Conservation (phyloP, 2,113 vertebrate species). For the Ictidomys tridecemlineatus region DNA sequence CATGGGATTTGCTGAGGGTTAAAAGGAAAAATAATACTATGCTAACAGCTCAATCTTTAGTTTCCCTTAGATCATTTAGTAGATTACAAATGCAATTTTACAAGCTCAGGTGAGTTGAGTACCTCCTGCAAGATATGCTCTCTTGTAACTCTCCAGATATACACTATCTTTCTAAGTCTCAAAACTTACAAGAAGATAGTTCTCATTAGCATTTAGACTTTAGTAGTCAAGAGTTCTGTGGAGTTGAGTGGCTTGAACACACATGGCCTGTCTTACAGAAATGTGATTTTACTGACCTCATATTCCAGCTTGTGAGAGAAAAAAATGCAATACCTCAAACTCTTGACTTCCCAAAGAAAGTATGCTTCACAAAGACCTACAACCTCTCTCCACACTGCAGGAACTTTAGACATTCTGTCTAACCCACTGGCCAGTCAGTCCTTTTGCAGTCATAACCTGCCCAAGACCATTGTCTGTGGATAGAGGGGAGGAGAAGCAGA, state of each 20-base stretch:
- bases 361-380: neutral
- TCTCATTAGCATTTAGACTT: neutral
- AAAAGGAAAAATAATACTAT: neutral
- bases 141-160: neutral
- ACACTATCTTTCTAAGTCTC: neutral
- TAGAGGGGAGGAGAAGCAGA: too few relatives aligned
- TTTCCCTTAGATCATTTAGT: neutral
- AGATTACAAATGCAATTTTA: neutral
- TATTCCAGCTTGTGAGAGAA: neutral
- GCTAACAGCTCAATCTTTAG: neutral
- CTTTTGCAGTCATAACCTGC: rapidly evolving
- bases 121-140: neutral
- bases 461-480: rapidly evolving
- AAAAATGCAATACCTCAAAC: neutral
- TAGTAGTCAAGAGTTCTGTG: neutral
- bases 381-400: neutral
- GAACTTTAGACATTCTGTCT: neutral
- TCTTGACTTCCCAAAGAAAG: neutral
- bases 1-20: neutral
- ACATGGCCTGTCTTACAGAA: neutral
- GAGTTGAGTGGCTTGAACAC: neutral
- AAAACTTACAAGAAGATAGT: neutral
- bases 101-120: neutral
- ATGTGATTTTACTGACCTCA: neutral
- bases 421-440: neutral